Conservation (phyloP, 2,797 vertebrate species). For the Alfaro cultratus region DNA sequence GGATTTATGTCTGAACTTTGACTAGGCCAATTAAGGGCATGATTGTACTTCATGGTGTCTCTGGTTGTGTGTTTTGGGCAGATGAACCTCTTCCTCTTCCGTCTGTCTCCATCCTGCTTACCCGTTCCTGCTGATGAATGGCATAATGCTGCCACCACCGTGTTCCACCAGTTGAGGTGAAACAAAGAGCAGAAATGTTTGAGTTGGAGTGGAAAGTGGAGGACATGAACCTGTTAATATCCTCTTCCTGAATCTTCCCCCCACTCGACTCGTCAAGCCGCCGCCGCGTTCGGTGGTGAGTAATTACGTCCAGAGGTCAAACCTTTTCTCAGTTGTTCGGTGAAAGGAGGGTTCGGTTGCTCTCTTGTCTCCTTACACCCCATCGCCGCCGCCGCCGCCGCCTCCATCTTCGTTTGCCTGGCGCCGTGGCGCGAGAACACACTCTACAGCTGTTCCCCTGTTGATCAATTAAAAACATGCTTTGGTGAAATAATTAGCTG, state of each 20-base stretch:
- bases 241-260: constrained; percentile 49
- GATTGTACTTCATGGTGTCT: background rate
- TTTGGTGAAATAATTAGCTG: constrained; percentile 83
- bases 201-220: background rate
- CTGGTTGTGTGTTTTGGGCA: background rate
- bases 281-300: constrained; percentile 35
- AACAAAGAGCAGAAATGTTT: background rate
- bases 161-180: background rate
- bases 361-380: constrained; percentile 38
- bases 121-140: background rate
- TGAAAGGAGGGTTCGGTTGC: constrained; percentile 32
- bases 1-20: background rate
- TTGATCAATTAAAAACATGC: constrained; percentile 83
- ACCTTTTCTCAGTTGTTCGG: constrained; percentile 25
- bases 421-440: constrained; percentile 60
- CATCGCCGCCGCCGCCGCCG: background rate
- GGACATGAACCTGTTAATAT: constrained; percentile 54
- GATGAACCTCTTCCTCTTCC: background rate
- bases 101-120: background rate
- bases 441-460: constrained; percentile 79
- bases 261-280: constrained; percentile 39
- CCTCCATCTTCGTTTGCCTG: constrained; percentile 55
- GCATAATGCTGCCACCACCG: background rate
- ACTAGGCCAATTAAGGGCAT: background rate
- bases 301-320: constrained; percentile 62